A percentile compares a stretch with the other conserved stretches of the same genome.
These are phyloP conservation scores for Lutraria rhynchaena DNA, from an alignment of 1,140 invertebrate species.

Conservation along the genomic window DNA sequence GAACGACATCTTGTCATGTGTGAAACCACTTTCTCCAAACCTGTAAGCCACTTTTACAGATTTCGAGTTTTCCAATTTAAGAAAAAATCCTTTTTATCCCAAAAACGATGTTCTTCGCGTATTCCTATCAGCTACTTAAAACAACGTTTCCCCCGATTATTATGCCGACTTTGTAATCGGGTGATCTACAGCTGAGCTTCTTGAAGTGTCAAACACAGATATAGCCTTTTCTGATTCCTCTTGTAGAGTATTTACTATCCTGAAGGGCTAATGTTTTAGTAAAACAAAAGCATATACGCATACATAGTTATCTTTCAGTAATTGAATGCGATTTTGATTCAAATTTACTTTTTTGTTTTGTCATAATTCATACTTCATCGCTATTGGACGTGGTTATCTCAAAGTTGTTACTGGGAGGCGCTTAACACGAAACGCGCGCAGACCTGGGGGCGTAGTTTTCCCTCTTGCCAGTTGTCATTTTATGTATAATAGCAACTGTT, in stretches of 20 bases:
- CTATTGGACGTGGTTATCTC: conserved; percentile 38
- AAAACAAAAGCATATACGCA: conserved; percentile 41
- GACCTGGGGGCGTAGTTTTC: conserved; percentile 38
- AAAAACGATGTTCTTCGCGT: conserved; percentile 7
- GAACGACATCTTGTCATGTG: conserved; percentile 59
- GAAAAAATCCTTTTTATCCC: conserved; percentile 24
- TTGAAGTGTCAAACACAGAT: conserved; percentile 45
- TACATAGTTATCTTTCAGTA: conserved; percentile 54
- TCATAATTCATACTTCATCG: neutral
- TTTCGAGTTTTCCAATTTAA: conserved; percentile 21
- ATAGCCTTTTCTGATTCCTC: conserved; percentile 4
- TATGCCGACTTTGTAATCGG: conserved; percentile 27
- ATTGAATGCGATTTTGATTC: conserved; percentile 61
- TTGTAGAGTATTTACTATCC: conserved; percentile 20
- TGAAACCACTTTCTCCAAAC: conserved; percentile 41
- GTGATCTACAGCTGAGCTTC: neutral
- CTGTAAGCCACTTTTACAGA: conserved; percentile 53
- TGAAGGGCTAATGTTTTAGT: conserved; percentile 53
- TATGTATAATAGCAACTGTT: conserved; percentile 49
- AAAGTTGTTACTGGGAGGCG: conserved; percentile 54
- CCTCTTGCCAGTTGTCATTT: conserved; percentile 35
- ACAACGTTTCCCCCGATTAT: conserved; percentile 20
- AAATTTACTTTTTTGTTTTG: conserved; percentile 57
- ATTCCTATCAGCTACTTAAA: conserved; percentile 23
- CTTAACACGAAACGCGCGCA: conserved; percentile 49